Percentiles rank a stretch among this genome's conserved stretches.
Evolutionary conservation across 2,888 invertebrate genomes (phyloP).

Genomic region (Lithodes maja): DNA sequence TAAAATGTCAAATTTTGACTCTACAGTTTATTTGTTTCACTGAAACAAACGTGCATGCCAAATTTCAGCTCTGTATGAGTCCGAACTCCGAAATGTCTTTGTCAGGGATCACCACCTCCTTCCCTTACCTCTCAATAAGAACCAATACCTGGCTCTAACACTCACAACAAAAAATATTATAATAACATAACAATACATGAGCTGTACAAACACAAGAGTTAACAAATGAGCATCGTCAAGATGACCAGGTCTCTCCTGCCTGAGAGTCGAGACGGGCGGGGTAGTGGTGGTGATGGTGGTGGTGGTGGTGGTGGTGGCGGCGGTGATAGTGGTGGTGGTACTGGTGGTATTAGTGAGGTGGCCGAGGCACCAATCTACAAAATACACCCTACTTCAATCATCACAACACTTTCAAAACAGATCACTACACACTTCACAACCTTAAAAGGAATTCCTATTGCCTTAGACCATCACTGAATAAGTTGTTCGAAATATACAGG

Average conservation of each 20-base stretch:
- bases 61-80: slow-evolving; percentile 11
- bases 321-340: too few relatives aligned
- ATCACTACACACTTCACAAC: too few relatives aligned
- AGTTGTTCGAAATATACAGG: too few relatives aligned
- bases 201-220: not conserved
- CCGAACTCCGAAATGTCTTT: slow-evolving; percentile 3
- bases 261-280: too few relatives aligned
- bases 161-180: not conserved
- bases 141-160: not conserved
- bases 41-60: slow-evolving; percentile 14
- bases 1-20: slow-evolving; percentile 17
- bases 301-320: too few relatives aligned
- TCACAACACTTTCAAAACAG: too few relatives aligned
- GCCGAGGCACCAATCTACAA: too few relatives aligned
- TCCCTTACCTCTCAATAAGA: not conserved
- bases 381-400: too few relatives aligned
- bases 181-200: not conserved
- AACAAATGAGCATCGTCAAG: not conserved
- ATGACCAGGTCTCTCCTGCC: not conserved
- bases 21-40: slow-evolving; percentile 11
- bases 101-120: not conserved
- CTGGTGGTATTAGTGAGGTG: too few relatives aligned
- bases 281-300: too few relatives aligned
- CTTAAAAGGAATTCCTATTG: too few relatives aligned
- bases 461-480: too few relatives aligned